Evolutionary conservation across 2,888 invertebrate genomes (phyloP).

Genomic region (Acrobasis suavella): DNA sequence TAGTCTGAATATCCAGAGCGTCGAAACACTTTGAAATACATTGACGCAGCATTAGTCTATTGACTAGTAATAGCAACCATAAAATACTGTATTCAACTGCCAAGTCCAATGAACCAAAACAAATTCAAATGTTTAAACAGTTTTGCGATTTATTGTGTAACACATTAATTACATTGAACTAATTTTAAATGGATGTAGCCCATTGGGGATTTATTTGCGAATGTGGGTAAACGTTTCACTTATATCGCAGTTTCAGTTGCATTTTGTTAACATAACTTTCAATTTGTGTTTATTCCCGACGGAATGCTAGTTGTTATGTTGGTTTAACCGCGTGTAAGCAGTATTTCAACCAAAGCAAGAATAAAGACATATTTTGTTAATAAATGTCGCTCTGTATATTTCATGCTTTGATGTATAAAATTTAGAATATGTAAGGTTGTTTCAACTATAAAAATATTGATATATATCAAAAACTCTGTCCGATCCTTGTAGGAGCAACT

Average conservation of each 20-base stretch:
- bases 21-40: neutral
- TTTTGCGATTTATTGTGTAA: conserved; percentile 25
- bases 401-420: too few species aligned
- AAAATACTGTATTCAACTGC: neutral
- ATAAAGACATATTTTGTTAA: too few species aligned
- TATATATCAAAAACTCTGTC: too few species aligned
- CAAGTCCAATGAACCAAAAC: neutral
- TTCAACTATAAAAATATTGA: too few species aligned
- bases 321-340: conserved; percentile 8
- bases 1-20: too few species aligned
- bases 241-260: conserved; percentile 35
- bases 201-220: conserved; percentile 16
- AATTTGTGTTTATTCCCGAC: conserved; percentile 52
- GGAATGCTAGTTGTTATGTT: conserved; percentile 9
- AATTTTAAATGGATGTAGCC: conserved; percentile 17
- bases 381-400: too few species aligned
- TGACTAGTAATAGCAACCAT: neutral
- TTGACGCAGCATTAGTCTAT: neutral
- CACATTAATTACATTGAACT: conserved; percentile 29
- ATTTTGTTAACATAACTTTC: conserved; percentile 59
- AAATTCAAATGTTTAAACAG: conserved; percentile 20
- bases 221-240: conserved; percentile 18
- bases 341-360: neutral
- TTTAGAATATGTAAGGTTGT: too few species aligned
- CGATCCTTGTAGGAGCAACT: too few species aligned